Percentiles rank a stretch among this genome's conserved stretches.
Evolutionary conservation across 2,888 invertebrate species (phyloP).

Genomic region (Cataglyphis rosenhaueri): DNA sequence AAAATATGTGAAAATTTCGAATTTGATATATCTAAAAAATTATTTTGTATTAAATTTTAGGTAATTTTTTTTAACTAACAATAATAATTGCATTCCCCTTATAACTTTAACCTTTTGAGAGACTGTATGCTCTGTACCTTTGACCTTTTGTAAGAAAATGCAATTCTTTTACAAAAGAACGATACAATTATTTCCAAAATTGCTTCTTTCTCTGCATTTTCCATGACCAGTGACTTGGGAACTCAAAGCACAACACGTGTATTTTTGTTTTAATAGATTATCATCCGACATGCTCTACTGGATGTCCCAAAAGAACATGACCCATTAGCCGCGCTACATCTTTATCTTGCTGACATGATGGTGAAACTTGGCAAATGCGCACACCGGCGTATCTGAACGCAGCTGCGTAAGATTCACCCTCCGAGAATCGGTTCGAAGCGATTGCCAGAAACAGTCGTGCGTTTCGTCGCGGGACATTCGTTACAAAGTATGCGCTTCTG

Average conservation of each 20-base stretch:
- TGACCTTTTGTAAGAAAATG: slow-evolving; percentile 33
- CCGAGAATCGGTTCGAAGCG: slow-evolving; percentile 13
- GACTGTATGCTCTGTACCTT: slow-evolving; percentile 8
- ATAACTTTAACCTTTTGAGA: slow-evolving; percentile 30
- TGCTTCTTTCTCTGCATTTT: not conserved
- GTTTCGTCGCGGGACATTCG: slow-evolving; percentile 12
- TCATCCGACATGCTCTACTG: slow-evolving; percentile 9
- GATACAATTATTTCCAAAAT: slow-evolving; percentile 33
- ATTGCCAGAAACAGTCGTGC: slow-evolving; percentile 26
- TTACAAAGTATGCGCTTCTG: slow-evolving; percentile 39
- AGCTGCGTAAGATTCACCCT: slow-evolving; percentile 45
- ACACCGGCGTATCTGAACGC: slow-evolving; percentile 28
- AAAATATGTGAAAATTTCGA: not conserved
- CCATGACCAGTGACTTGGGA: slow-evolving; percentile 1
- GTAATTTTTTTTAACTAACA: not conserved
- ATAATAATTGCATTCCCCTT: slow-evolving; percentile 26
- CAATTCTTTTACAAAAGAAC: not conserved
- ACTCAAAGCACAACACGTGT: slow-evolving; percentile 3
- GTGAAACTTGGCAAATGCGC: slow-evolving; percentile 33
- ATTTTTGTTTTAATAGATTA: slow-evolving; percentile 29
- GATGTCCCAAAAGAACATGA: slow-evolving; percentile 23
- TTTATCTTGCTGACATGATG: slow-evolving; percentile 27
- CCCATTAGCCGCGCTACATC: not conserved
- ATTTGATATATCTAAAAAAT: not conserved
- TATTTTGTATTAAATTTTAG: not conserved